Conservation (phyloP, 2,888 invertebrate genomes). For the Pseudococcus jackbeardsleyi region DNA sequence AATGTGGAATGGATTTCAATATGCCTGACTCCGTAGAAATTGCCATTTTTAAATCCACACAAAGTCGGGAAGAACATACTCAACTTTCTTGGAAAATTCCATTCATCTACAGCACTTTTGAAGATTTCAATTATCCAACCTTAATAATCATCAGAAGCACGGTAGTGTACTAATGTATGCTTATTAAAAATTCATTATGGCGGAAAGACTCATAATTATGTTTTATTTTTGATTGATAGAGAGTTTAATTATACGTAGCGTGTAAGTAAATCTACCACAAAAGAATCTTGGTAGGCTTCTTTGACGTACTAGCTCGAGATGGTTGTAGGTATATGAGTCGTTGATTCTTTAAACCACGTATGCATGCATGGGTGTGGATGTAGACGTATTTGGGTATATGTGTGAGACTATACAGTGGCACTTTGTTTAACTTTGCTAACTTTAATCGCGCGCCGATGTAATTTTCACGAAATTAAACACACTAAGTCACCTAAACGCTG, state of each 20-base stretch:
- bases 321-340: background rate
- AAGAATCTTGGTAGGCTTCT: background rate
- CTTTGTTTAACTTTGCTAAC: conserved; percentile 58
- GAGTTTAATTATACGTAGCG: conserved; percentile 41
- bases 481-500: background rate
- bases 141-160: background rate
- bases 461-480: conserved; percentile 59
- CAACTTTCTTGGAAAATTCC: too few species aligned
- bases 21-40: too few species aligned
- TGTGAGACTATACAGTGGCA: conserved; percentile 15
- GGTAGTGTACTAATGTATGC: background rate
- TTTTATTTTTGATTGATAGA: conserved; percentile 32
- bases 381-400: background rate
- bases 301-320: background rate
- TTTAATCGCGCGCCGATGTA: conserved; percentile 54
- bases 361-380: background rate
- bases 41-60: too few species aligned
- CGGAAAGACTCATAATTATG: background rate
- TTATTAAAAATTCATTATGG: background rate
- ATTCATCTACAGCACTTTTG: background rate
- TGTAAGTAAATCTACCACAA: conserved; percentile 45
- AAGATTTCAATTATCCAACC: background rate
- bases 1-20: too few species aligned
- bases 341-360: conserved; percentile 29
- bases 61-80: background rate